Percentiles rank a stretch among this genome's conserved stretches.
These are phyloP conservation scores for Morelia viridis DNA, from an alignment of 2,797 vertebrate genomes.

Conservation along the genomic window DNA sequence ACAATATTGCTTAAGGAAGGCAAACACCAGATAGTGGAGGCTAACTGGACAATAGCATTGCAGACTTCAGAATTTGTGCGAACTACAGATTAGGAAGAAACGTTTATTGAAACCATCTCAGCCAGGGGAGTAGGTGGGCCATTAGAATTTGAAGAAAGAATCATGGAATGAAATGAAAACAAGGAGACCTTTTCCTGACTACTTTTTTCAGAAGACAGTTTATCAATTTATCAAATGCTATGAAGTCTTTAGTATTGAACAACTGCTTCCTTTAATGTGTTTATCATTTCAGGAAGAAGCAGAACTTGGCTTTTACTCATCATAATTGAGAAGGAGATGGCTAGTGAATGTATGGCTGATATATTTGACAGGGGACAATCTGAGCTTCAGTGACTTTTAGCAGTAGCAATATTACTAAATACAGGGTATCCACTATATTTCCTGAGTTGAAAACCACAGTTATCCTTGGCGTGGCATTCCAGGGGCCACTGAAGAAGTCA, in stretches of 20 bases:
- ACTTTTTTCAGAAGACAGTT: background rate
- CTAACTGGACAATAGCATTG: background rate
- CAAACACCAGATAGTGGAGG: background rate
- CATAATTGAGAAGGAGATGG: background rate
- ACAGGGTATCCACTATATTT: background rate
- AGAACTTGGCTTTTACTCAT: background rate
- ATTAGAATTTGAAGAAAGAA: slow-evolving; percentile 1
- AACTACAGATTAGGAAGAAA: background rate
- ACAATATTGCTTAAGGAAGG: background rate
- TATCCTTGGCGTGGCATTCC: background rate
- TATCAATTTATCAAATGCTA: accelerated
- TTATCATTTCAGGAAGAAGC: background rate
- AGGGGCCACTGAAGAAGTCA: background rate
- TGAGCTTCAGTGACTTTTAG: background rate
- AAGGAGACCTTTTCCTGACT: background rate
- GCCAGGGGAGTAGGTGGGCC: background rate
- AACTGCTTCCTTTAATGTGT: background rate
- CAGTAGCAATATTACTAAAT: background rate
- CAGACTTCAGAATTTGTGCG: slow-evolving; percentile 5
- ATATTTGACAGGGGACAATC: background rate
- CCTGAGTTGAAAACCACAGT: background rate
- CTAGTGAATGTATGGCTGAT: background rate
- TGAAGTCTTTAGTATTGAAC: background rate
- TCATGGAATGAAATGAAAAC: background rate
- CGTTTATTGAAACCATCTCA: background rate